A percentile compares a stretch with the other conserved stretches of the same genome.
phyloP scores from a whole-genome alignment of 2,888 invertebrate genomes.

The Eurytoma adleriae region DNA sequence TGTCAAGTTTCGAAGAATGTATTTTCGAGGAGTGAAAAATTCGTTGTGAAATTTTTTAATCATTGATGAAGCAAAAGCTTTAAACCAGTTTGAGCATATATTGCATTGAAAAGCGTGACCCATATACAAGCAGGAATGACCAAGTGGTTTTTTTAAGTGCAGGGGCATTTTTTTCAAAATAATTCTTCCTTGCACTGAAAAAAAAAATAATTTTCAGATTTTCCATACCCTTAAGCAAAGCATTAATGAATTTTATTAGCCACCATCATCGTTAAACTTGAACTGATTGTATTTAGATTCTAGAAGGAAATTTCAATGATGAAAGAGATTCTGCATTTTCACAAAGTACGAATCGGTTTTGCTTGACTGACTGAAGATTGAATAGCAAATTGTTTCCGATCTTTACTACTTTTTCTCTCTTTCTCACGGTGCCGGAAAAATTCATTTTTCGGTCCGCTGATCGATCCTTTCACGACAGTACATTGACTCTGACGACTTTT shows the following conservation, averaged over 20 bases:
- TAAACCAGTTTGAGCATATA: background rate
- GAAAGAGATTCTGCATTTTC: constrained; percentile 21
- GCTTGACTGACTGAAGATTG: constrained; percentile 24
- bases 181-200: background rate
- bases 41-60: background rate
- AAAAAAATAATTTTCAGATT: background rate
- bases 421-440: constrained; percentile 20
- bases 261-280: background rate
- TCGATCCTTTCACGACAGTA: constrained; percentile 45
- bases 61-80: background rate
- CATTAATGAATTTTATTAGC: background rate
- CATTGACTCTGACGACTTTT: constrained; percentile 12
- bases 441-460: constrained; percentile 55
- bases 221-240: background rate
- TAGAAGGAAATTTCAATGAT: constrained; percentile 22
- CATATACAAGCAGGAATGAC: background rate
- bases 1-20: background rate
- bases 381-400: constrained; percentile 38
- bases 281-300: background rate
- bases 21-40: background rate
- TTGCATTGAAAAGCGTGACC: background rate
- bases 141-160: background rate
- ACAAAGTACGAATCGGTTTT: background rate
- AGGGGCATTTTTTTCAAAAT: too few relatives aligned
- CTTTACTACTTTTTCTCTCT: background rate